These are phyloP conservation scores for Spisula solida DNA, from an alignment of 2,888 invertebrate genomes.

Conservation along the genomic window DNA sequence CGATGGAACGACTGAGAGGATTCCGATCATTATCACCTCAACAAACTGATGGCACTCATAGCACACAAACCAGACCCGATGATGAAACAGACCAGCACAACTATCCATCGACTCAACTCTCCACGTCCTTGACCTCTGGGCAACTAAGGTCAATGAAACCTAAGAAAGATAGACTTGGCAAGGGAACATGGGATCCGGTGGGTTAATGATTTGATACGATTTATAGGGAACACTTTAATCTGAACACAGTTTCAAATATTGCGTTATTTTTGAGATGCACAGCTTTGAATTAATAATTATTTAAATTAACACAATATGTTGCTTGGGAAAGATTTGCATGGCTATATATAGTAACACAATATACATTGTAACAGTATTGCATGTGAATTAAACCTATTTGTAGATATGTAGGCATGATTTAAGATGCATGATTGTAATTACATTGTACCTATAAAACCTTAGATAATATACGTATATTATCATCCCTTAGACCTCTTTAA, in stretches of 20 bases:
- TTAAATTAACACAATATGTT: background rate
- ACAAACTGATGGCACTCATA: conserved; percentile 21
- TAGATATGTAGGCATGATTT: background rate
- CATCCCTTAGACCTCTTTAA: background rate
- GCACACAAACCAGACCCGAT: background rate
- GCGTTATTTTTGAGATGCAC: background rate
- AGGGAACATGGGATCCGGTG: conserved; percentile 64
- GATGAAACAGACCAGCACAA: conserved; percentile 17
- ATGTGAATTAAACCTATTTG: background rate
- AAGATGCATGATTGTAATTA: conserved; percentile 5
- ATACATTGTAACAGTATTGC: conserved; percentile 18
- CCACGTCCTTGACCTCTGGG: conserved; percentile 64
- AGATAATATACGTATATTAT: background rate
- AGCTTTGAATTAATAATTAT: background rate
- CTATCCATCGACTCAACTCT: conserved; percentile 40
- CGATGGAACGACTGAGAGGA: conserved; percentile 53
- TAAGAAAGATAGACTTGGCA: conserved; percentile 54
- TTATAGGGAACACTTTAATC: background rate
- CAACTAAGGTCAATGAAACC: conserved; percentile 62
- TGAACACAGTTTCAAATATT: conserved; percentile 1
- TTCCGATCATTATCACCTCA: conserved; percentile 57
- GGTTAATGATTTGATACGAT: conserved; percentile 39
- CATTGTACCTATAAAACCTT: background rate
- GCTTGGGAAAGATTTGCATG: background rate
- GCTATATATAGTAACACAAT: background rate